Base-by-base conservation (phyloP, 2,113 vertebrate species). In the Caretta caretta region DNA sequence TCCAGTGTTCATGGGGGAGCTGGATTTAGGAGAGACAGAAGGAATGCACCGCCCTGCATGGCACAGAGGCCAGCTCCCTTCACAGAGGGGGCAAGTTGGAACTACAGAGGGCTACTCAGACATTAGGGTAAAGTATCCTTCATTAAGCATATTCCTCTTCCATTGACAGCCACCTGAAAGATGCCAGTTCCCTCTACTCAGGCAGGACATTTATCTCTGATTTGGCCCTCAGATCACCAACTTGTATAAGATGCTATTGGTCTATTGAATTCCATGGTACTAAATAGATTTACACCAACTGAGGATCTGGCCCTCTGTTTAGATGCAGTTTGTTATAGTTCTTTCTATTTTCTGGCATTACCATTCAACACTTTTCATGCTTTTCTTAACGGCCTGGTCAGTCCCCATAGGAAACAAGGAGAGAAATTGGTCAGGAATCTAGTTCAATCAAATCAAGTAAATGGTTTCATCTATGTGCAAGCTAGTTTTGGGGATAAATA, bases 71-170 rank as follows among this genome's bases (percentile, higher is more conserved):
- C 72, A 49, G 56, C 46, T 87, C 82, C 76, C 49, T 20, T 38
- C 90, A 82, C 91, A 97, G 96, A 90, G 95, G 94, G 88, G 48
- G 48, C 75, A 25, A 54, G 17, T 93, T 89, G 14, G 78, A 25
- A 72, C 86, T 38, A 57, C 22, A 76, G 59, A 57, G 9, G 10
- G 56, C 25, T 27, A 57, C 56, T 57, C 56, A 27, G 56, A 57
- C 82, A 72, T 51, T 2, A 82, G n/a, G 90, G 93, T 94, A 86
- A 78, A 80, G 56, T 10, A 20, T 27, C 54, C 79, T 91, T 76
- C 90, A 35, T 80, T 11, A 76, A 83, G 31, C 9, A 27, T 57
- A 27, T 57, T 57, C 56, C 53, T 57, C 56, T 57, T 59, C 84
- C 72, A 69, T 83, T 80, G 76, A 54, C 42, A 89, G 50, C 50